Conservation (phyloP, 1,140 invertebrate species). For the Anoplolepis gracilipes region DNA sequence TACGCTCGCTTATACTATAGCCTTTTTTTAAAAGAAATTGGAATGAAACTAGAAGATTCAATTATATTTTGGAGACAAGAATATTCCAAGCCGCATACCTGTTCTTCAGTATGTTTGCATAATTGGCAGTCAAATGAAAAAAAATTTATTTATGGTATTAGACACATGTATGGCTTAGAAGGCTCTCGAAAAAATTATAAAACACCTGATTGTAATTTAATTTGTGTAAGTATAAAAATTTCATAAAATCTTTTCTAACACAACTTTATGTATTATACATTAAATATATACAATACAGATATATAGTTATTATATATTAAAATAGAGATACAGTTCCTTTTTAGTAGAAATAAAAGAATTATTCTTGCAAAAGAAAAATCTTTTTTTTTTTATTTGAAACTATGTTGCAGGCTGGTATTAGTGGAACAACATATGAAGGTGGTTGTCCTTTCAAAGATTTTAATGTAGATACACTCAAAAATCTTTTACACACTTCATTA, state of each 20-base stretch:
- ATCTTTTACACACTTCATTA: constrained; percentile 81
- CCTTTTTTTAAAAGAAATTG: constrained; percentile 90
- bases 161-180: constrained; percentile 91
- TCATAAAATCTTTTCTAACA: not conserved
- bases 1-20: constrained; percentile 90
- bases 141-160: constrained; percentile 90
- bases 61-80: constrained; percentile 89
- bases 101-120: constrained; percentile 87
- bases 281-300: too few species aligned
- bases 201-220: constrained; percentile 86
- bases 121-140: constrained; percentile 88
- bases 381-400: constrained; percentile 56
- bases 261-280: not conserved
- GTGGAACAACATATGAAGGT: constrained; percentile 86
- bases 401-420: constrained; percentile 76
- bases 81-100: constrained; percentile 87
- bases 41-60: constrained; percentile 88
- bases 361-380: too few species aligned
- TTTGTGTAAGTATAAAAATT: constrained; percentile 84
- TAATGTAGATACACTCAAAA: constrained; percentile 84
- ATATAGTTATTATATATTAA: not conserved
- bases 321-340: not conserved
- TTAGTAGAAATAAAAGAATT: too few species aligned
- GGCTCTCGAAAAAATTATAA: constrained; percentile 88
- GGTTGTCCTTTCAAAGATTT: constrained; percentile 88